These are phyloP conservation scores for Drosophila barbarae DNA, from an alignment of 2,888 invertebrate genomes.

Conservation along the genomic window DNA sequence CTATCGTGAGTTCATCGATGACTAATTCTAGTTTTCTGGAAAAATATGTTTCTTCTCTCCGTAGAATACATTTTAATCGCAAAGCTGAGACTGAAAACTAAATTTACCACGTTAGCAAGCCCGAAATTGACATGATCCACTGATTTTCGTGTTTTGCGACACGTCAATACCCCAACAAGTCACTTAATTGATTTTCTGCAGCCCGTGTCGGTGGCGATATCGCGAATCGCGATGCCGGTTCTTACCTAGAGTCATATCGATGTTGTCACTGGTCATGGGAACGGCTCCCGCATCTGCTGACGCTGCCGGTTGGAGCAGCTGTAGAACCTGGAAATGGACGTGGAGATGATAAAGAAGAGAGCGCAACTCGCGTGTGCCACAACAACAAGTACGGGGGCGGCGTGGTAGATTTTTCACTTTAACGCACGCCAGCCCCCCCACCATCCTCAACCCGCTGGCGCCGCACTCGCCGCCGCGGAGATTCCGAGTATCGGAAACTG, in stretches of 20 bases:
- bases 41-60: background rate
- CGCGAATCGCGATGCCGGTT: conserved; percentile 10
- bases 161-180: conserved; percentile 32
- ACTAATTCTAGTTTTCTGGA: background rate
- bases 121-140: conserved; percentile 11
- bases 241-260: conserved; percentile 92
- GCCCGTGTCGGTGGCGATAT: conserved; percentile 8
- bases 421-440: background rate
- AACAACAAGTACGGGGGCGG: background rate
- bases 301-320: conserved; percentile 84
- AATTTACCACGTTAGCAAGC: conserved; percentile 36
- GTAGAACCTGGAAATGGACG: conserved; percentile 69
- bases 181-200: conserved; percentile 27
- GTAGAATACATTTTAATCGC: background rate
- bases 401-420: background rate
- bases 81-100: background rate
- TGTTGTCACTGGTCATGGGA: conserved; percentile 88
- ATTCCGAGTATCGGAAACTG: conserved; percentile 4
- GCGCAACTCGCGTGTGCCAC: conserved; percentile 2
- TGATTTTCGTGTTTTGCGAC: conserved; percentile 30
- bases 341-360: background rate
- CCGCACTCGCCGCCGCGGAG: conserved; percentile 24
- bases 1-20: background rate
- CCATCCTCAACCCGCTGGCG: background rate
- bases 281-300: conserved; percentile 88